Percentiles rank a stretch among this genome's conserved stretches.
Evolutionary conservation across 2,797 vertebrate genomes (phyloP).

Genomic region (Hybognathus amarus): DNA sequence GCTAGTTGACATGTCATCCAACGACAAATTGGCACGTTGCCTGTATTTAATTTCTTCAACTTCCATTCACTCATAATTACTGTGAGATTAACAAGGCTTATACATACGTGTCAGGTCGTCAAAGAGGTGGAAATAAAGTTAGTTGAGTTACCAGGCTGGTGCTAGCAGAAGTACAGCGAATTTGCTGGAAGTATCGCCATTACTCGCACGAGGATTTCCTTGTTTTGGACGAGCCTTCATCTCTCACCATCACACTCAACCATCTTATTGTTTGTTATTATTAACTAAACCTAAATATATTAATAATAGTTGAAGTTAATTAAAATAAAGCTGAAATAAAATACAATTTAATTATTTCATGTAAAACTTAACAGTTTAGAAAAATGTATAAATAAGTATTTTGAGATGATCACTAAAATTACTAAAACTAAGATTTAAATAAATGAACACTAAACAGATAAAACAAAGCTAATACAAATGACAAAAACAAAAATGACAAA

Average conservation of each 20-base stretch:
- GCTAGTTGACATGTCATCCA: slow-evolving; percentile 25
- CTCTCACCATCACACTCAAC: not conserved
- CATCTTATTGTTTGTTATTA: not conserved
- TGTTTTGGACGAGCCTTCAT: slow-evolving; percentile 27
- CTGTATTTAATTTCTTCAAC: not conserved
- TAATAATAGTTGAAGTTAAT: not conserved
- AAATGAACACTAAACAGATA: not conserved
- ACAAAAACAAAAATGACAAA: not conserved
- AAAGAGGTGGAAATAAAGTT: not conserved
- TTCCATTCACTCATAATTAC: not conserved
- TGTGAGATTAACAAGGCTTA: not conserved
- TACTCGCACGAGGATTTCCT: slow-evolving; percentile 44
- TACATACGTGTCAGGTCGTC: not conserved
- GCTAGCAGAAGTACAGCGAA: slow-evolving; percentile 24
- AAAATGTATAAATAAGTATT: too few species aligned
- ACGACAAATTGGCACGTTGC: not conserved
- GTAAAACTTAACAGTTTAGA: not conserved
- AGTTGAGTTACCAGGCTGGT: not conserved
- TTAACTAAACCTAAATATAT: not conserved
- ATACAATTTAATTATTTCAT: not conserved
- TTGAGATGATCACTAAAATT: not conserved
- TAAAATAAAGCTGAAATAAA: not conserved
- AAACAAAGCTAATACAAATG: not conserved
- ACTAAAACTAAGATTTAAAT: not conserved
- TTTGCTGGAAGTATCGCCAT: slow-evolving; percentile 30